Percentiles rank a stretch among this genome's conserved stretches.
These are phyloP conservation scores for Cremastinae sp. DNA, from an alignment of 2,888 invertebrate species.

Conservation along the genomic window DNA sequence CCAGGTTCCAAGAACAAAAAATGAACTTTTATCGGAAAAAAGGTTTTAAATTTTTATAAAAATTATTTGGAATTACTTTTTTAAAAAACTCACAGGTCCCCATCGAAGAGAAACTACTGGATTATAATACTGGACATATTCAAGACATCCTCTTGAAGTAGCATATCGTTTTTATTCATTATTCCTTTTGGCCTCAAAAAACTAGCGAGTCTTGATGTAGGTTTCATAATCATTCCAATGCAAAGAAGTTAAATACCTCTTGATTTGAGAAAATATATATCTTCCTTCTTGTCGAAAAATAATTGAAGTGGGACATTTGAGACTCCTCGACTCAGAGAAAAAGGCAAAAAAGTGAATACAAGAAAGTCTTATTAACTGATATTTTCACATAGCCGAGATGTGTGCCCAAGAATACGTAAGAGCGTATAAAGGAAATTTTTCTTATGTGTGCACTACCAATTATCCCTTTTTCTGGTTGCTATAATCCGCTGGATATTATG, in stretches of 20 bases:
- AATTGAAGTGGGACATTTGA: slow-evolving; percentile 51
- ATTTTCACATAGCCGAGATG: slow-evolving; percentile 40
- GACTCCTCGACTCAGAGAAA: slow-evolving; percentile 19
- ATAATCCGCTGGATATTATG: slow-evolving; percentile 32
- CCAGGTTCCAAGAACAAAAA: no score
- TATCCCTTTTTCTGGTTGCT: slow-evolving; percentile 48
- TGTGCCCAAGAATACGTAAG: not conserved
- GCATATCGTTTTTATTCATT: no score
- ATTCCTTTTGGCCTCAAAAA: no score
- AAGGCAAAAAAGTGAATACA: slow-evolving; percentile 20
- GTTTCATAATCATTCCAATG: no score
- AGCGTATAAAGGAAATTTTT: slow-evolving; percentile 29
- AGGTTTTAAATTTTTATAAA: no score
- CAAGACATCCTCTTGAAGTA: no score
- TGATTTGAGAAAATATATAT: slow-evolving; percentile 34
- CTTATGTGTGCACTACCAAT: slow-evolving; percentile 47
- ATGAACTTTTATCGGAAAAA: no score
- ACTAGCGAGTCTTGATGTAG: no score
- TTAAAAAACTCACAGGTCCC: no score
- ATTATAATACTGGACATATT: no score
- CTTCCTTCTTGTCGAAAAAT: slow-evolving; percentile 37
- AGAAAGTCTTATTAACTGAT: slow-evolving; percentile 47
- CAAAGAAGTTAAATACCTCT: slow-evolving; percentile 46
- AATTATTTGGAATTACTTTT: no score
- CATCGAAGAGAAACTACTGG: no score